Conservation (phyloP, 2,113 vertebrate species). For the Brevimyrus niger region DNA sequence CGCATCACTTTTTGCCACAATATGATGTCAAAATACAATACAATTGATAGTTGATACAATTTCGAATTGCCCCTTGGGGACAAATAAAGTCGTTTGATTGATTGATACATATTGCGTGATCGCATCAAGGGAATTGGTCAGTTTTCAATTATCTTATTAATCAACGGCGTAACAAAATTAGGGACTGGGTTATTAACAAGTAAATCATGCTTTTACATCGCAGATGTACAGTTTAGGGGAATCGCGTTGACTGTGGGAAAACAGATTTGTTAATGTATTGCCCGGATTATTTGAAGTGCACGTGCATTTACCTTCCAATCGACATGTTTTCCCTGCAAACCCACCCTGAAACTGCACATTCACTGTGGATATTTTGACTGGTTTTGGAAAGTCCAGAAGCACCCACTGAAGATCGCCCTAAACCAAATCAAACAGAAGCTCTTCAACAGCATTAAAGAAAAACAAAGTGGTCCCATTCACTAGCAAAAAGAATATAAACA, state of each 20-base stretch:
- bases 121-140: not conserved
- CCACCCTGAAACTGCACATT: conserved; percentile 92
- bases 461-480: not conserved
- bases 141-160: not conserved
- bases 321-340: conserved; percentile 74
- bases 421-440: not conserved
- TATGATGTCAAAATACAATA: not conserved
- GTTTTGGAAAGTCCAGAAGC: conserved; percentile 71
- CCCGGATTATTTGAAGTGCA: not conserved
- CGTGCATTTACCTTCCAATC: conserved; percentile 69
- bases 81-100: too few species aligned
- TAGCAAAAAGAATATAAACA: not conserved
- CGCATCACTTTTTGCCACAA: not conserved
- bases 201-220: not conserved
- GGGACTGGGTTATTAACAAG: not conserved
- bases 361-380: conserved; percentile 63
- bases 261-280: not conserved
- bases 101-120: not conserved
- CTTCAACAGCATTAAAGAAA: not conserved
- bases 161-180: not conserved
- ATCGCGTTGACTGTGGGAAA: not conserved
- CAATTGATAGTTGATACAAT: too few species aligned
- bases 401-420: conserved; percentile 88
- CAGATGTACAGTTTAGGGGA: not conserved
- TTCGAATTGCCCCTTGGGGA: too few species aligned